A percentile compares a stretch with the other conserved stretches of the same genome.
These are phyloP conservation scores for Chamaetylas fuelleborni DNA, from an alignment of 2,113 vertebrate genomes.

Conservation along the genomic window DNA sequence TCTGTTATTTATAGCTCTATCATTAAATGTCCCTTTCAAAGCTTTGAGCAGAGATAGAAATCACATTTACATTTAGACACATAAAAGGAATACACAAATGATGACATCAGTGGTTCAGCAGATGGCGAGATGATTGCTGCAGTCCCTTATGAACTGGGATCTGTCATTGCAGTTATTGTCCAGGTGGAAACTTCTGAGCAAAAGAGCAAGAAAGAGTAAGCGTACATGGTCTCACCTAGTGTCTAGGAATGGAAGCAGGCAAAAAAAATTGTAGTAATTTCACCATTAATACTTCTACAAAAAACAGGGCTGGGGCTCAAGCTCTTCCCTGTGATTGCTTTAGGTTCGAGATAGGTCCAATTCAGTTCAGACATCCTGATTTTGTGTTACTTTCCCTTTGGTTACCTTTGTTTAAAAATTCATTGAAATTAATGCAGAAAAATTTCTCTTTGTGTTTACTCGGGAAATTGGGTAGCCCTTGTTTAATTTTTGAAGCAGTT, in stretches of 20 bases:
- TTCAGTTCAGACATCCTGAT: background rate
- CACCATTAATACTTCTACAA: background rate
- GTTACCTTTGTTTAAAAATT: background rate
- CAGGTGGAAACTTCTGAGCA: background rate
- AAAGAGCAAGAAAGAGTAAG: background rate
- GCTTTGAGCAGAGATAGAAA: background rate
- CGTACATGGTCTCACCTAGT: background rate
- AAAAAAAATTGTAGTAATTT: background rate
- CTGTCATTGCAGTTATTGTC: background rate
- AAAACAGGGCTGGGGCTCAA: background rate
- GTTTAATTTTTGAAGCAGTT: background rate
- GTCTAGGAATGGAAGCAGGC: background rate
- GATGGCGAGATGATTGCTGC: background rate
- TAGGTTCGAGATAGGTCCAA: background rate
- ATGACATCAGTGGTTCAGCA: background rate
- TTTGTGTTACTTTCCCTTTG: background rate
- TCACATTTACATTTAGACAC: background rate
- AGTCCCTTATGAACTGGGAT: background rate
- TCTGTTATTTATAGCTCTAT: background rate
- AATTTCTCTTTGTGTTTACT: background rate
- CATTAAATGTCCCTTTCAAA: background rate
- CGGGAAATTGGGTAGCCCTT: background rate
- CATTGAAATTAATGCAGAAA: background rate
- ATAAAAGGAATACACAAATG: background rate
- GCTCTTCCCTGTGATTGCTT: background rate